These are phyloP conservation scores for Hippopotamus amphibius DNA, from an alignment of 2,113 vertebrate genomes.

Conservation along the genomic window DNA sequence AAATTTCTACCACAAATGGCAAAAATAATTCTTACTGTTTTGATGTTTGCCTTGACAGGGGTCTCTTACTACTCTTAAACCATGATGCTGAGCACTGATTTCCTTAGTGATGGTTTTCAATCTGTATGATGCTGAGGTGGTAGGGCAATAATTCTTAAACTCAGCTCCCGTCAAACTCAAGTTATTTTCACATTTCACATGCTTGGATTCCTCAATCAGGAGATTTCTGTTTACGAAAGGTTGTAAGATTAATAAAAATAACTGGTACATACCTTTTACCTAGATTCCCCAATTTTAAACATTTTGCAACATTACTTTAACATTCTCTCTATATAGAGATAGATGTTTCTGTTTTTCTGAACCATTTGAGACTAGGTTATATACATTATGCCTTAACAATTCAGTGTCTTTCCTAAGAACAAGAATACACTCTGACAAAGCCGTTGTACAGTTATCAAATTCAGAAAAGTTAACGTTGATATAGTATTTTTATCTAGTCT, in stretches of 20 bases:
- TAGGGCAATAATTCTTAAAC: background rate
- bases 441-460: background rate
- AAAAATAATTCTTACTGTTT: constrained; percentile 30
- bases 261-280: background rate
- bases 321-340: background rate
- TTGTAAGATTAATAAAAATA: background rate
- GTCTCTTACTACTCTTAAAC: background rate
- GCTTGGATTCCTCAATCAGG: background rate
- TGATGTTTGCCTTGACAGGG: constrained; percentile 10
- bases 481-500: background rate
- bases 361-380: background rate
- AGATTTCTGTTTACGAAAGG: background rate
- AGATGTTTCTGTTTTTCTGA: background rate
- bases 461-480: background rate
- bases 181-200: background rate
- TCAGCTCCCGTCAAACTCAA: background rate
- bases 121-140: background rate
- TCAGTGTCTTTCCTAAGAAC: constrained; percentile 2
- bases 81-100: background rate
- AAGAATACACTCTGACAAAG: background rate
- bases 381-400: background rate
- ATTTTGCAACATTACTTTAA: background rate
- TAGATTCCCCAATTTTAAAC: constrained; percentile 23
- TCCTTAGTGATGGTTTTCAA: background rate
- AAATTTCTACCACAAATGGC: background rate